phyloP scores from a whole-genome alignment of 1,140 invertebrate genomes.

The Nomia melanderi region DNA sequence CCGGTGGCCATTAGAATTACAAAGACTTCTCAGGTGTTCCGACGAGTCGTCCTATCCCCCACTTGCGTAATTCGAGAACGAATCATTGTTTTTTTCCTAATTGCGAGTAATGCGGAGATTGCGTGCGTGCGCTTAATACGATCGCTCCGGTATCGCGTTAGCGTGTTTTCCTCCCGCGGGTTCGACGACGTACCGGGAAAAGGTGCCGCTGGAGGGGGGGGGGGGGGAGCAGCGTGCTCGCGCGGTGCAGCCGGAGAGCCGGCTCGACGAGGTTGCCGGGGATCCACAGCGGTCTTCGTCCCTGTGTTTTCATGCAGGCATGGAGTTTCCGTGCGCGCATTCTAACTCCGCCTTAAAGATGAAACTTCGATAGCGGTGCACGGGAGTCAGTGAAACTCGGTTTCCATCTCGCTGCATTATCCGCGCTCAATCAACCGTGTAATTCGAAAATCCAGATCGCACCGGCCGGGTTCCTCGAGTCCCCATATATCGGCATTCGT shows the following conservation, averaged over 20 bases:
- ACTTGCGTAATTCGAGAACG: background rate
- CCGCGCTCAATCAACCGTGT: too few species aligned
- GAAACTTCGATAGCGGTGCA: conserved; percentile 30
- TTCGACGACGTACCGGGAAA: background rate
- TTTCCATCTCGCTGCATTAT: background rate
- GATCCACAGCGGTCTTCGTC: too few species aligned
- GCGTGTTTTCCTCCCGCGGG: background rate
- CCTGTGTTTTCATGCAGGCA: conserved; percentile 8
- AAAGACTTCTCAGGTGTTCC: background rate
- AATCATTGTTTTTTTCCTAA: background rate
- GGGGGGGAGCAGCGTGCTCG: too few species aligned
- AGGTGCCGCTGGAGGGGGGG: too few species aligned
- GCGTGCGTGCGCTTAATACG: background rate
- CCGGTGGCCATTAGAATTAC: background rate
- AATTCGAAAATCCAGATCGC: too few species aligned
- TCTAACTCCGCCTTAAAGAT: conserved; percentile 2
- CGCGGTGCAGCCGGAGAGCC: too few species aligned
- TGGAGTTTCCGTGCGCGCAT: background rate
- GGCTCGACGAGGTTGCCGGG: too few species aligned
- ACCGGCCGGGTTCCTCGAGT: too few species aligned
- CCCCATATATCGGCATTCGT: too few species aligned
- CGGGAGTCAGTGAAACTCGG: background rate
- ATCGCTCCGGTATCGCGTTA: background rate
- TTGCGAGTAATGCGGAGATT: background rate
- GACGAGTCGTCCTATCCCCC: background rate